A percentile compares a stretch with the other conserved stretches of the same genome.
Conservation (phyloP, 2,888 invertebrate species). For the Deilephila elpenor region DNA sequence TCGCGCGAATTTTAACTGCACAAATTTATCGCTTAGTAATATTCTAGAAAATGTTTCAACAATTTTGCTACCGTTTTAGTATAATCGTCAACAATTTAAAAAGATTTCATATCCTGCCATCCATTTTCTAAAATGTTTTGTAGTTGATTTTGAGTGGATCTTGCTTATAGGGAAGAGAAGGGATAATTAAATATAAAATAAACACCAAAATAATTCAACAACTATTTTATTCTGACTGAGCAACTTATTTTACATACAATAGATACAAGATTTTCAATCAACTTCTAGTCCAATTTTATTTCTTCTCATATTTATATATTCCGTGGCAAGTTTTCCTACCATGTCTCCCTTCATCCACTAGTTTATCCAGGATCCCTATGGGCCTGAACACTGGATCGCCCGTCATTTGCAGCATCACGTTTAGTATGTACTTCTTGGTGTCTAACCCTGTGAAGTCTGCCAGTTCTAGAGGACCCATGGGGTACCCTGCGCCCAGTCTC, state of each 20-base stretch:
- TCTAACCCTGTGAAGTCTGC: slow-evolving; percentile 94
- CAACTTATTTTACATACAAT: background rate
- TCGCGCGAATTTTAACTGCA: no score
- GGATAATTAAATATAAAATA: no score
- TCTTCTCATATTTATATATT: slow-evolving; percentile 87
- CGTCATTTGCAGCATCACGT: slow-evolving; percentile 88
- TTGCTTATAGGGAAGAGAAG: no score
- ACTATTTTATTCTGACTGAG: background rate
- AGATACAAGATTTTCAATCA: background rate
- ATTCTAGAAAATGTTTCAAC: no score
- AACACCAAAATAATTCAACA: no score
- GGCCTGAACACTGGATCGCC: slow-evolving; percentile 74
- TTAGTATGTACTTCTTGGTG: slow-evolving; percentile 84
- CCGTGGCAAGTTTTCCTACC: slow-evolving; percentile 93
- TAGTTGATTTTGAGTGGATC: no score
- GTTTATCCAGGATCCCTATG: slow-evolving; percentile 84
- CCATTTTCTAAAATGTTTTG: no score
- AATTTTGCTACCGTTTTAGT: no score
- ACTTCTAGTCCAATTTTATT: slow-evolving; percentile 1
- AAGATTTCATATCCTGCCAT: no score
- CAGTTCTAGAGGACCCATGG: slow-evolving; percentile 95
- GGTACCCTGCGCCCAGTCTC: slow-evolving; percentile 95
- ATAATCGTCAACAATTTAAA: no score
- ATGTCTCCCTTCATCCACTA: slow-evolving; percentile 90
- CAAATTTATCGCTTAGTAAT: no score